Conservation (phyloP, 1,140 invertebrate genomes). For the Drosophila arawakana region DNA sequence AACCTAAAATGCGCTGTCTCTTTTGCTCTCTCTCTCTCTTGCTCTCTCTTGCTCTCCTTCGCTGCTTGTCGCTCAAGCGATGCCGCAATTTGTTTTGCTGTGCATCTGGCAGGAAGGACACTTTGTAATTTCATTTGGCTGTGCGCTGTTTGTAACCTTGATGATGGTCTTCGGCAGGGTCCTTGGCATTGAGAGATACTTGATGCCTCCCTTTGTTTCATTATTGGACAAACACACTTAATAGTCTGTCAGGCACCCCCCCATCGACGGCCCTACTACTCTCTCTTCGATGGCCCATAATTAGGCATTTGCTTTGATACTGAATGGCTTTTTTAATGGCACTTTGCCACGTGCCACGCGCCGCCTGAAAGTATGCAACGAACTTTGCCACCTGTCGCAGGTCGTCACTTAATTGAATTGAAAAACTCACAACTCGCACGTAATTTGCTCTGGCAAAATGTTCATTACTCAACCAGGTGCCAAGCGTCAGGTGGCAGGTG, state of each 20-base stretch:
- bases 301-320: constrained; percentile 68
- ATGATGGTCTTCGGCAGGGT: constrained; percentile 3
- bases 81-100: constrained; percentile 53
- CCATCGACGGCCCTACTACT: neutral
- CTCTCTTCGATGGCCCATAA: constrained; percentile 27
- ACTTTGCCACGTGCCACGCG: constrained; percentile 22
- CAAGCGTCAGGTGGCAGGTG: neutral
- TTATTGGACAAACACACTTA: constrained; percentile 24
- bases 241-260: neutral
- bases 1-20: neutral
- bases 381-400: constrained; percentile 50
- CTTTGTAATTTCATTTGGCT: constrained; percentile 68
- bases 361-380: constrained; percentile 38
- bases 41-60: neutral
- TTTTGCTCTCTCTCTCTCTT: neutral
- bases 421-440: constrained; percentile 64
- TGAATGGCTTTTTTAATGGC: constrained; percentile 39
- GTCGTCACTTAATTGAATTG: constrained; percentile 73
- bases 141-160: constrained; percentile 34
- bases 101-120: constrained; percentile 57
- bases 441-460: constrained; percentile 67
- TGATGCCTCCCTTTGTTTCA: constrained; percentile 12
- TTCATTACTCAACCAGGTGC: constrained; percentile 52
- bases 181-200: constrained; percentile 48
- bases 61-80: constrained; percentile 23